phyloP scores from a whole-genome alignment of 1,140 invertebrate genomes.

The Brachionus sp. region DNA sequence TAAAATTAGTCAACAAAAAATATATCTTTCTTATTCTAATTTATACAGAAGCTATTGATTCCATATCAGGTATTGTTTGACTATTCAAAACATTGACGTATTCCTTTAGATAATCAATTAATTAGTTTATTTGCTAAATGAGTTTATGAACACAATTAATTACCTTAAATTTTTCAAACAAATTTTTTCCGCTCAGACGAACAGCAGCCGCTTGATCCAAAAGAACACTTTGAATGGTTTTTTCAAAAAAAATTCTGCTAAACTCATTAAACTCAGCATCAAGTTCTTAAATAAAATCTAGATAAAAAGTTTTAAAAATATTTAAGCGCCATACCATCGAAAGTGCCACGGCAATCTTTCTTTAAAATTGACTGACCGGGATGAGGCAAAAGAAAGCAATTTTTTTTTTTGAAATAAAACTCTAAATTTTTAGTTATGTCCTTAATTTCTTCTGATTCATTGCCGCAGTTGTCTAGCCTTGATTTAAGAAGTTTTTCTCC shows the following conservation, averaged over 20 bases:
- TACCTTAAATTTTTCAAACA: conserved; percentile 18
- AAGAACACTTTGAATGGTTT: neutral
- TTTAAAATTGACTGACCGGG: conserved; percentile 66
- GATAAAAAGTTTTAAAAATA: neutral
- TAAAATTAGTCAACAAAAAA: neutral
- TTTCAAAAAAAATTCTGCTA: neutral
- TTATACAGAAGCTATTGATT: neutral
- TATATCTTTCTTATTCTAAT: neutral
- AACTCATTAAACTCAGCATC: neutral
- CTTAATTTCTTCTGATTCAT: conserved; percentile 2
- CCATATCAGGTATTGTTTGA: conserved; percentile 15
- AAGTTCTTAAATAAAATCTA: neutral
- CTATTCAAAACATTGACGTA: neutral
- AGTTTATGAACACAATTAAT: neutral
- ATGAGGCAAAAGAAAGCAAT: conserved; percentile 95
- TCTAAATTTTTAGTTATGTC: conserved; percentile 89
- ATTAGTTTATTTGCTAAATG: neutral
- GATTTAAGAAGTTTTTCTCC: conserved; percentile 79
- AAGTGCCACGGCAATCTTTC: neutral
- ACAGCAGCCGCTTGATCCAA: neutral
- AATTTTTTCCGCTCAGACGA: neutral
- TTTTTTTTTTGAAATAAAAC: conserved; percentile 67
- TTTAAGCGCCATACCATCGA: neutral
- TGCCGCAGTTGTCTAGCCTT: conserved; percentile 69
- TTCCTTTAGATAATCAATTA: neutral